Conservation (phyloP, 2,888 invertebrate species). For the Oligia strigilis region DNA sequence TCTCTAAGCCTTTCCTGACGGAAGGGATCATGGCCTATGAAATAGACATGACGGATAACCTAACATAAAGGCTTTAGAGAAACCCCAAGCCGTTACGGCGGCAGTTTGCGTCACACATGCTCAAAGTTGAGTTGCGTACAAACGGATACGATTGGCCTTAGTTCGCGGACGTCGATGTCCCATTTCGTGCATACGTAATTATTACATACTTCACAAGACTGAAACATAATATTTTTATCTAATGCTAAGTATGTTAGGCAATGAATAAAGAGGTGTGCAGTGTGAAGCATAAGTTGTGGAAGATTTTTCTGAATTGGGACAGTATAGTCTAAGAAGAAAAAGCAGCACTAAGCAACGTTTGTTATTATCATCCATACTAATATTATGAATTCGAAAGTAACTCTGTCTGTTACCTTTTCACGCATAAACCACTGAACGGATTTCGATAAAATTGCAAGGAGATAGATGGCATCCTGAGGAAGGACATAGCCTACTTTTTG, state of each 20-base stretch:
- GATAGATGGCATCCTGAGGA: neutral
- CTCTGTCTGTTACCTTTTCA: neutral
- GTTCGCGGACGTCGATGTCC: slow-evolving; percentile 55
- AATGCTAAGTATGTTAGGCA: slow-evolving; percentile 6
- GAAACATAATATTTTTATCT: slow-evolving; percentile 6
- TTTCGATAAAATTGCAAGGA: neutral
- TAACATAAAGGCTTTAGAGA: slow-evolving; percentile 33
- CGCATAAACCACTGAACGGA: neutral
- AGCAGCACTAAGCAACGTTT: neutral
- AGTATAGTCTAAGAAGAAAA: neutral
- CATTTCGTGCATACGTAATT: slow-evolving; percentile 49
- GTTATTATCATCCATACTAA: neutral
- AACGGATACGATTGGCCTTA: slow-evolving; percentile 65
- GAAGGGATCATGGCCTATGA: slow-evolving; percentile 51
- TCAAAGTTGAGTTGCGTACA: slow-evolving; percentile 57
- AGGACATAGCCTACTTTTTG: neutral
- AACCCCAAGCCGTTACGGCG: slow-evolving; percentile 30
- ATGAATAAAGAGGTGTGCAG: neutral
- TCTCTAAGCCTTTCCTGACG: slow-evolving; percentile 23
- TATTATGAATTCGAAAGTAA: neutral
- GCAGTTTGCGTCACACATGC: slow-evolving; percentile 55
- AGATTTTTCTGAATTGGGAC: neutral
- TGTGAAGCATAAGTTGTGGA: slow-evolving; percentile 5
- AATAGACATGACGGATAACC: slow-evolving; percentile 34
- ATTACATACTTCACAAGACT: slow-evolving; percentile 15